phyloP scores from a whole-genome alignment of 2,888 invertebrate species.

The Dioctria rufipes region DNA sequence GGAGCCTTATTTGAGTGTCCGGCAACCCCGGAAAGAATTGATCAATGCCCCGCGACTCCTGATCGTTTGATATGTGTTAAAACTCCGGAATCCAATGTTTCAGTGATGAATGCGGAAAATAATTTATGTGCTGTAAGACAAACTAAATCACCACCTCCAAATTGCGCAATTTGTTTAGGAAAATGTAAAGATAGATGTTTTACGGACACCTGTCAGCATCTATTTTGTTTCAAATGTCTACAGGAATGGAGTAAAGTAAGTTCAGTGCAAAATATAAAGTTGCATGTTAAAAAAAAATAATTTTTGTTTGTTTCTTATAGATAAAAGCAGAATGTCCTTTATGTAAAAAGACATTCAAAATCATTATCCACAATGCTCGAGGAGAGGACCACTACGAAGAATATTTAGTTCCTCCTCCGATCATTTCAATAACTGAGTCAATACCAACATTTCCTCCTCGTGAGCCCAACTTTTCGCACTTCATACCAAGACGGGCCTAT shows the following conservation, averaged over 20 bases:
- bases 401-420: conserved; percentile 74
- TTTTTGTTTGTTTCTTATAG: conserved; percentile 71
- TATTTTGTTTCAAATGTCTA: conserved; percentile 94
- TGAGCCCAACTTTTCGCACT: neutral
- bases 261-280: neutral
- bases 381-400: conserved; percentile 91
- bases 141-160: conserved; percentile 82
- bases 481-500: neutral
- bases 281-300: no score
- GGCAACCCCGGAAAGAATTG: conserved; percentile 60
- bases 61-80: conserved; percentile 57
- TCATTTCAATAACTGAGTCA: conserved; percentile 40
- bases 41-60: conserved; percentile 61
- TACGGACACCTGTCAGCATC: conserved; percentile 93
- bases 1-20: conserved; percentile 58
- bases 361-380: conserved; percentile 93
- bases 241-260: conserved; percentile 92
- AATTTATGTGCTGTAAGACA: conserved; percentile 72
- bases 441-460: conserved; percentile 16
- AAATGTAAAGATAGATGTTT: conserved; percentile 90
- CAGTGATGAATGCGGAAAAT: conserved; percentile 71
- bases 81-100: conserved; percentile 64
- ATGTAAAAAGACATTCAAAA: conserved; percentile 92
- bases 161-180: conserved; percentile 94
- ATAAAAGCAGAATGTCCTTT: conserved; percentile 95